phyloP scores from a whole-genome alignment of 53 echinoderm and acorn worm genomes.

The Echinometra lucunter region DNA sequence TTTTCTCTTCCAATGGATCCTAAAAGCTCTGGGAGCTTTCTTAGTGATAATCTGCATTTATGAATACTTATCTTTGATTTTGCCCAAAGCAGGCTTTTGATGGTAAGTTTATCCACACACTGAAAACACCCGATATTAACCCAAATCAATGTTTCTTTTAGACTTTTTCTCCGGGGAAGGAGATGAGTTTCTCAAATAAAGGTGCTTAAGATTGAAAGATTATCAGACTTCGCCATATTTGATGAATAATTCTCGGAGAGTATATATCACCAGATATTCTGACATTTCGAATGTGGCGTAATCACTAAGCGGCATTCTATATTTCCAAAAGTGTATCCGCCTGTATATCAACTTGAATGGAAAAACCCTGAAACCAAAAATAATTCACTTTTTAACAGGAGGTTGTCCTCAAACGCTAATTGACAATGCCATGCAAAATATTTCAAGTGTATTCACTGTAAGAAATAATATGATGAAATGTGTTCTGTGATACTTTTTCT shows the following conservation, averaged over 20 bases:
- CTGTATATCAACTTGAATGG: neutral
- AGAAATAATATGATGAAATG: no score
- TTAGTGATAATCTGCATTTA: neutral
- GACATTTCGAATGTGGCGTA: neutral
- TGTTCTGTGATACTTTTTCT: no score
- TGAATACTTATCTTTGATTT: conserved; percentile 47
- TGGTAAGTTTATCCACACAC: conserved; percentile 45
- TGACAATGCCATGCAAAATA: neutral
- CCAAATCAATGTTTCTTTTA: conserved; percentile 40
- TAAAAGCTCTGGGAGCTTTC: conserved; percentile 58
- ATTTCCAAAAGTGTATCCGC: neutral
- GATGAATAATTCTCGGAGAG: conserved; percentile 13
- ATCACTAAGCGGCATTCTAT: no score
- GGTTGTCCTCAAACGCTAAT: neutral
- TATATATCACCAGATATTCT: neutral
- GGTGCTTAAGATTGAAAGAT: conserved; percentile 24
- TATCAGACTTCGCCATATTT: conserved; percentile 27
- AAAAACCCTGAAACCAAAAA: neutral
- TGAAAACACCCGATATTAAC: conserved; percentile 54
- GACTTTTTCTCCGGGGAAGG: neutral
- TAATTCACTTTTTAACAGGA: no score
- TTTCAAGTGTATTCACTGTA: no score
- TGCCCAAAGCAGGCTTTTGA: conserved; percentile 46
- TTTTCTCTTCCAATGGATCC: neutral
- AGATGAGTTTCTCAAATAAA: conserved; percentile 47